Percentiles rank a stretch among this genome's conserved stretches.
Evolutionary conservation across 2,113 vertebrate genomes (phyloP).

Genomic region (Albula glossodonta): DNA sequence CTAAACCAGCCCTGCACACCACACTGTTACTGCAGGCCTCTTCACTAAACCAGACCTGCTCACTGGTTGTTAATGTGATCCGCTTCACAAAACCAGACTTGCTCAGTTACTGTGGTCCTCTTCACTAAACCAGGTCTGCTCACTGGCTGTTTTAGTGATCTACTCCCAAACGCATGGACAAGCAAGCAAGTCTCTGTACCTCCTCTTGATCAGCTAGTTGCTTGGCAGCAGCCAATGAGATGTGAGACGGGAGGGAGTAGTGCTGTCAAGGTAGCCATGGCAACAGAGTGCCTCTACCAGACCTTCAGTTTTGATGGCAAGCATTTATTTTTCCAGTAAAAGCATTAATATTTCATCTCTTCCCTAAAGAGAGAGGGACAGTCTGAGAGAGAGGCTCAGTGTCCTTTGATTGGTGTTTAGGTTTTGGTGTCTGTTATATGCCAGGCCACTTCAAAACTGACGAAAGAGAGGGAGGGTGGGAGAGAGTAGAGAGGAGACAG

Average conservation of each 20-base stretch:
- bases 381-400: not conserved
- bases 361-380: not conserved
- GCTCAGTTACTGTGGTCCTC: too few relatives aligned
- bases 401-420: too few relatives aligned
- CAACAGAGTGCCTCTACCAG: slow-evolving; percentile 62
- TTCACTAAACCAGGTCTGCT: not conserved
- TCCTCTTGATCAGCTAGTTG: slow-evolving; percentile 57
- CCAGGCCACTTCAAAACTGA: too few relatives aligned
- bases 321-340: not conserved
- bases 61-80: too few relatives aligned
- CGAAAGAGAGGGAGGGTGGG: too few relatives aligned
- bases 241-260: slow-evolving; percentile 57
- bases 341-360: not conserved
- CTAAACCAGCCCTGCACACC: too few relatives aligned
- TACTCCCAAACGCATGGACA: not conserved
- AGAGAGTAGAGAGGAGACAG: too few relatives aligned
- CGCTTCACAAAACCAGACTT: too few relatives aligned
- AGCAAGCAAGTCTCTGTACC: slow-evolving; percentile 23
- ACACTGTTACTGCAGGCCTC: too few relatives aligned
- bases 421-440: too few relatives aligned
- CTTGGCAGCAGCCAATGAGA: slow-evolving; percentile 67
- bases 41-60: too few relatives aligned
- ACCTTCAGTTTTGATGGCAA: slow-evolving; percentile 52
- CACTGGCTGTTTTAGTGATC: not conserved
- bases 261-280: slow-evolving; percentile 68